A percentile compares a stretch with the other conserved stretches of the same genome.
These are phyloP conservation scores for Corythornis cristatus DNA, from an alignment of 2,113 vertebrate genomes.

Conservation along the genomic window DNA sequence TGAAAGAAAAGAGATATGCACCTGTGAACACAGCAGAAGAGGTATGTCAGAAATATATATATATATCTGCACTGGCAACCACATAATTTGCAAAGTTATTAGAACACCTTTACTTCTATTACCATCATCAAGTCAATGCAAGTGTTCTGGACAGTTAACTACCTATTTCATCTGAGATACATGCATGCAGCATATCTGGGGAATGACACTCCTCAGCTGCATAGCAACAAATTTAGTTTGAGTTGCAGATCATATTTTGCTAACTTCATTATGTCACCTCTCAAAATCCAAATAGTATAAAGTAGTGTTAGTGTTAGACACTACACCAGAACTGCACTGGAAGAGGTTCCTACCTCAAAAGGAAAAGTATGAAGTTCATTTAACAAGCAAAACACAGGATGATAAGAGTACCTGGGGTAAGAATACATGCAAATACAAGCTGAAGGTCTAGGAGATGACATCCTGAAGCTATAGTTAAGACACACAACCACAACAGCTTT, in stretches of 20 bases:
- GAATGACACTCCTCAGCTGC: not conserved
- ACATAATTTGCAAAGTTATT: constrained; percentile 18
- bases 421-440: not conserved
- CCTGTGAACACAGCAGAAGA: not conserved
- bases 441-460: not conserved
- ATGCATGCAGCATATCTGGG: not conserved
- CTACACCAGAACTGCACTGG: not conserved
- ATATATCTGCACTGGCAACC: not conserved
- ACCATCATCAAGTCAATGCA: not conserved
- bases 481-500: not conserved
- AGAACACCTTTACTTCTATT: not conserved
- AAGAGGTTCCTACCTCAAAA: not conserved
- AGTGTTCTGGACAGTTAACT: not conserved
- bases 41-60: not conserved
- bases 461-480: not conserved
- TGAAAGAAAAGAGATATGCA: constrained; percentile 14
- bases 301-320: not conserved
- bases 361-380: not conserved
- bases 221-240: not conserved
- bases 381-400: not conserved
- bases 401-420: not conserved
- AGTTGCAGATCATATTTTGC: not conserved
- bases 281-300: not conserved
- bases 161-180: not conserved
- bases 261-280: not conserved